These are phyloP conservation scores for Pionites leucogaster DNA, from an alignment of 2,113 vertebrate species.

Conservation along the genomic window DNA sequence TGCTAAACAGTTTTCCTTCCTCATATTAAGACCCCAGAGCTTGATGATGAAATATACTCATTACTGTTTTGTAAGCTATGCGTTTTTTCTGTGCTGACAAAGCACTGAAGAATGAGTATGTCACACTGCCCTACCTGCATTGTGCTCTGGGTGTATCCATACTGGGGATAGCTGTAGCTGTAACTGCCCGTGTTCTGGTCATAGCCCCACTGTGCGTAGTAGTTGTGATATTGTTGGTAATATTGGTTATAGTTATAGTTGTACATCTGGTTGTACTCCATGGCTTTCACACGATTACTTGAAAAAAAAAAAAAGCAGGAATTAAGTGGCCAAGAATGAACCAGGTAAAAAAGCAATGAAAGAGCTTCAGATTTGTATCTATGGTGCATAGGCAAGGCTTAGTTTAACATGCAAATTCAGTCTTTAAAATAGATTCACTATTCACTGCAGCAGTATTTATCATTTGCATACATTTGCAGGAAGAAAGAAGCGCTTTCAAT, in stretches of 20 bases:
- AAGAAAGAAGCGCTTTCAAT: neutral
- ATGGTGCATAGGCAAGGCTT: neutral
- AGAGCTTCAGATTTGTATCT: neutral
- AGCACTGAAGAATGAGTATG: neutral
- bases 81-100: neutral
- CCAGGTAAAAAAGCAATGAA: neutral
- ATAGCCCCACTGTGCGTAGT: conserved; percentile 89
- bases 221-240: conserved; percentile 86
- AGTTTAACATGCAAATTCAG: neutral
- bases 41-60: neutral
- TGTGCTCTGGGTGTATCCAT: conserved; percentile 84
- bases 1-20: neutral
- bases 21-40: neutral
- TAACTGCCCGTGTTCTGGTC: conserved; percentile 86
- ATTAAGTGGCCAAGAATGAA: neutral
- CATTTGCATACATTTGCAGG: neutral
- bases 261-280: conserved; percentile 81
- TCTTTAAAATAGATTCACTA: neutral
- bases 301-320: neutral
- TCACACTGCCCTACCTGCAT: conserved; percentile 76
- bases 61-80: neutral
- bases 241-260: conserved; percentile 84
- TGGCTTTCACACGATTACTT: conserved; percentile 77
- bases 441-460: neutral
- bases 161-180: conserved; percentile 88